Evolutionary conservation across 2,113 vertebrate species (phyloP).

Genomic region (Chaetodon auriga): DNA sequence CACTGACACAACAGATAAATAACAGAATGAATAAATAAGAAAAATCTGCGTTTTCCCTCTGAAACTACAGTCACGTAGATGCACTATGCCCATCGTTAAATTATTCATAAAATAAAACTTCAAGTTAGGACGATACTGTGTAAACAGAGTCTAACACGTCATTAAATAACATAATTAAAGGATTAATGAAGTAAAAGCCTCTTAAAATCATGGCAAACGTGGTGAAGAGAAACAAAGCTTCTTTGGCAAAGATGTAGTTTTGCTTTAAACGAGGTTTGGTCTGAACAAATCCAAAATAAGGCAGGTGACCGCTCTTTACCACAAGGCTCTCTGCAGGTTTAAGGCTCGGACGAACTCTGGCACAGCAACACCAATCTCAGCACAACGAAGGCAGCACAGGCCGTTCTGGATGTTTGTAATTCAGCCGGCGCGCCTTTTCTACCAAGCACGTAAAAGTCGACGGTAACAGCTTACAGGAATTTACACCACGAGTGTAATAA

Average conservation of each 20-base stretch:
- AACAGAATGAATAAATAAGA: constrained; percentile 32
- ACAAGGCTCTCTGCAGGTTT: constrained; percentile 53
- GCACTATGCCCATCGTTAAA: constrained; percentile 38
- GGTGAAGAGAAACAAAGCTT: constrained; percentile 53
- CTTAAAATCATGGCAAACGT: constrained; percentile 40
- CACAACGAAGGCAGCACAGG: constrained; percentile 19
- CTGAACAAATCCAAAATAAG: constrained; percentile 51
- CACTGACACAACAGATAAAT: constrained; percentile 30
- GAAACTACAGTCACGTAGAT: constrained; percentile 12
- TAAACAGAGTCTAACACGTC: constrained; percentile 38
- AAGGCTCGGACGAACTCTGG: constrained; percentile 55
- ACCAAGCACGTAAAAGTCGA: constrained; percentile 20
- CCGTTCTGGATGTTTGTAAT: not conserved
- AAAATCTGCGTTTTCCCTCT: not conserved
- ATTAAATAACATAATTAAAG: constrained; percentile 3
- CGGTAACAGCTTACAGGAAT: not conserved
- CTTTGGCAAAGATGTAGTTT: constrained; percentile 74
- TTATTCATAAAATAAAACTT: constrained; percentile 31
- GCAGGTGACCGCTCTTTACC: constrained; percentile 44
- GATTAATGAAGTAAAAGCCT: constrained; percentile 41
- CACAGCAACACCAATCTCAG: constrained; percentile 15
- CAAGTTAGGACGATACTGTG: constrained; percentile 38
- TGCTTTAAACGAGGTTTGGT: constrained; percentile 38
- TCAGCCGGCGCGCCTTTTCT: constrained; percentile 7
- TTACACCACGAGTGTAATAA: constrained; percentile 43